Percentiles rank a stretch among this genome's conserved stretches.
These are phyloP conservation scores for Planococcus citri DNA, from an alignment of 1,140 invertebrate genomes.

Conservation along the genomic window DNA sequence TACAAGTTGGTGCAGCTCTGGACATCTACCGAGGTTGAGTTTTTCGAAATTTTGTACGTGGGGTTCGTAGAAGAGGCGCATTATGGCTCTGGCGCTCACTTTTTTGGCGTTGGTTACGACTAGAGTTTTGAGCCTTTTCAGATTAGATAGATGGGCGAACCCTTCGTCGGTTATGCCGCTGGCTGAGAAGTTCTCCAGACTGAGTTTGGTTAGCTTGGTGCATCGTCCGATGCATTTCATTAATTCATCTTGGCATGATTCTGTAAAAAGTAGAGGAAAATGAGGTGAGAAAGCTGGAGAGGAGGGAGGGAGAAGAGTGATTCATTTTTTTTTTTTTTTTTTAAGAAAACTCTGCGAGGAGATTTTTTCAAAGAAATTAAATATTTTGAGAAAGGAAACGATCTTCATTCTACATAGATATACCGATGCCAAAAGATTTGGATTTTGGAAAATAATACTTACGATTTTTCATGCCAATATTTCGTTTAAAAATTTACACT, in stretches of 20 bases:
- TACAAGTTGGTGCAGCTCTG: background rate
- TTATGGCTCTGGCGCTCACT: background rate
- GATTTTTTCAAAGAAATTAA: no score
- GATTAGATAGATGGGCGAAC: background rate
- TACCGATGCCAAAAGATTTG: no score
- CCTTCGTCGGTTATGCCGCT: background rate
- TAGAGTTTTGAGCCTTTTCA: background rate
- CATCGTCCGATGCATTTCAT: constrained; percentile 7
- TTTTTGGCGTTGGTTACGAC: constrained; percentile 1
- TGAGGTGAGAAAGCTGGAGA: background rate
- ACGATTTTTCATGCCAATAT: no score
- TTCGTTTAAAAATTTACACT: no score
- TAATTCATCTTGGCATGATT: background rate
- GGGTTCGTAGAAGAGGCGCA: constrained; percentile 1
- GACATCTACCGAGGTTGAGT: background rate
- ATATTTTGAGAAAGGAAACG: no score
- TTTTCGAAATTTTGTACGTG: constrained; percentile 11
- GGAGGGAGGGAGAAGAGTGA: background rate
- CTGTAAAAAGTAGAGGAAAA: constrained; percentile 1
- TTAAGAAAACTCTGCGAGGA: no score
- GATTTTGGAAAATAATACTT: no score
- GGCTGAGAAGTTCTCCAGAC: background rate
- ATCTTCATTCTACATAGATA: no score
- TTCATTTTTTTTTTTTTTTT: no score
- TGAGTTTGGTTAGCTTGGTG: background rate